These are phyloP conservation scores for Diabrotica balteata DNA, from an alignment of 2,888 invertebrate species.

Conservation along the genomic window DNA sequence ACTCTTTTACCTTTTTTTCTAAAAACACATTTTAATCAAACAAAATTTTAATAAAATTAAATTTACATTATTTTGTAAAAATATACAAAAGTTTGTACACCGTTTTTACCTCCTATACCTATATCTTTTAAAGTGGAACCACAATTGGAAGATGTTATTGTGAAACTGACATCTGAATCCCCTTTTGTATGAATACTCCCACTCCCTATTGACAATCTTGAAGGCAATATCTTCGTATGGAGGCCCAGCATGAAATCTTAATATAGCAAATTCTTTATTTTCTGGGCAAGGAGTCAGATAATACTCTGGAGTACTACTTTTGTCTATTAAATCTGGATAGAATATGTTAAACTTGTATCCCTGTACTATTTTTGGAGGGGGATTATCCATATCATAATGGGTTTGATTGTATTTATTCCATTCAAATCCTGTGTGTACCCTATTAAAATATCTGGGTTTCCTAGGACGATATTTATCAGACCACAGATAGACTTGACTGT, in stretches of 20 bases:
- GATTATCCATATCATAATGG: constrained; percentile 99
- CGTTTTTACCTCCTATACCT: constrained; percentile 79
- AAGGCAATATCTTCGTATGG: constrained; percentile 99
- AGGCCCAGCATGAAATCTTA: constrained; percentile 97
- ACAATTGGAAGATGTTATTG: constrained; percentile 98
- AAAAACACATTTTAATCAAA: too few relatives aligned
- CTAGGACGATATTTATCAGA: constrained; percentile 98
- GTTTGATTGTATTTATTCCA: constrained; percentile 99
- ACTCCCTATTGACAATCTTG: constrained; percentile 98
- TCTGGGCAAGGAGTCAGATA: constrained; percentile 89
- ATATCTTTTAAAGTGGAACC: constrained; percentile 99
- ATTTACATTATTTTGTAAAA: too few relatives aligned
- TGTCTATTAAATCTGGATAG: constrained; percentile 98
- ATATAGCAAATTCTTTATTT: constrained; percentile 92
- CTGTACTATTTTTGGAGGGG: constrained; percentile 99
- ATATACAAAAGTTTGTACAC: too few relatives aligned
- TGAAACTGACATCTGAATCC: constrained; percentile 99
- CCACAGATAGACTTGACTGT: constrained; percentile 90
- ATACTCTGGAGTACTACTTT: constrained; percentile 90
- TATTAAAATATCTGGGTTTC: constrained; percentile 97
- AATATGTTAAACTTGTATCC: constrained; percentile 99
- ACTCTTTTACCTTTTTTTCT: too few relatives aligned
- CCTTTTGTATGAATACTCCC: constrained; percentile 98
- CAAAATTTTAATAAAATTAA: too few relatives aligned
- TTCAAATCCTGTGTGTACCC: constrained; percentile 96